A percentile compares a stretch with the other conserved stretches of the same genome.
Evolutionary conservation across 2,113 vertebrate species (phyloP).

Genomic region (Probosciger aterrimus): DNA sequence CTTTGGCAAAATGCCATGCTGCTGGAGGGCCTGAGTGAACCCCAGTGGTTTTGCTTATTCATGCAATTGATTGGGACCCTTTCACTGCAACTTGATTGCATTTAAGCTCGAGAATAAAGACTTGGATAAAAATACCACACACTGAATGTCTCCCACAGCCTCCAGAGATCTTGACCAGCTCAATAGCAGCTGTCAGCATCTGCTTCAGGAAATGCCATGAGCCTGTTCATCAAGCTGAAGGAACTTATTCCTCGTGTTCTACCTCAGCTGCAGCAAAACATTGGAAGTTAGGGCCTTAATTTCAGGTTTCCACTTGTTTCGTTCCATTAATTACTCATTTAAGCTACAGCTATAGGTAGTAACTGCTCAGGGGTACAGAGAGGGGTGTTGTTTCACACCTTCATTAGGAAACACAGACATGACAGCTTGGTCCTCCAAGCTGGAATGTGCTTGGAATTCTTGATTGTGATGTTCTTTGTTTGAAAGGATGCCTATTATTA

Average conservation of each 20-base stretch:
- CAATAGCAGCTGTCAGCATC: not conserved
- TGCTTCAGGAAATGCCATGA: not conserved
- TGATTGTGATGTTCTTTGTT: not conserved
- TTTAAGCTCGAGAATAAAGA: not conserved
- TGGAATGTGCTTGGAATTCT: not conserved
- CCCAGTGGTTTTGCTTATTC: not conserved
- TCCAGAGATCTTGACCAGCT: not conserved
- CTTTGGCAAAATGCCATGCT: not conserved
- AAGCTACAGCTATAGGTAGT: not conserved
- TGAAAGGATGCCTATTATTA: not conserved
- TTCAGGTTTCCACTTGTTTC: not conserved
- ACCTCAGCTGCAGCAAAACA: not conserved
- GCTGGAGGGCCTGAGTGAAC: not conserved
- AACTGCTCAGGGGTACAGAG: not conserved
- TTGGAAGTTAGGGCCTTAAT: not conserved
- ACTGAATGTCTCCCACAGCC: not conserved
- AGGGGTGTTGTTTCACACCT: not conserved
- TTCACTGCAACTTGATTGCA: not conserved
- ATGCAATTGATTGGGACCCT: not conserved
- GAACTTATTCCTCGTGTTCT: not conserved
- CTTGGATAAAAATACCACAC: not conserved
- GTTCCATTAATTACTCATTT: not conserved
- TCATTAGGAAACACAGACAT: not conserved
- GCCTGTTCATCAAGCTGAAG: not conserved
- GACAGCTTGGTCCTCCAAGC: not conserved